Evolutionary conservation across 2,888 invertebrate genomes (phyloP).

Genomic region (Eristalinus aeneus): DNA sequence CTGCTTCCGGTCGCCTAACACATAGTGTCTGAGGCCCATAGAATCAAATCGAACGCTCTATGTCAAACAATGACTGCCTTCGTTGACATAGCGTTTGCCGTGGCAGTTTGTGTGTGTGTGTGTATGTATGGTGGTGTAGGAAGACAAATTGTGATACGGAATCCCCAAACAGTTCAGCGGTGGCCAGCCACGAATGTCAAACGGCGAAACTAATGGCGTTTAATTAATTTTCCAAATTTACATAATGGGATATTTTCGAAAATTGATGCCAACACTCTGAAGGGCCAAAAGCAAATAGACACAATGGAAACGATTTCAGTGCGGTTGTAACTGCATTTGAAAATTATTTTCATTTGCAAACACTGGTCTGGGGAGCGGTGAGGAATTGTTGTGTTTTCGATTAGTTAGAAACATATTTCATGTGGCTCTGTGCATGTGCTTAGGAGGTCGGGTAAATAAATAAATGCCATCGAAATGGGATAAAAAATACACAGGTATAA

Average conservation of each 20-base stretch:
- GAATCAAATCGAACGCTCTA: not conserved
- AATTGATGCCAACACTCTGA: slow-evolving; percentile 8
- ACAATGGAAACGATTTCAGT: no score
- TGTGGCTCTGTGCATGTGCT: no score
- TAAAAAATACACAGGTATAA: no score
- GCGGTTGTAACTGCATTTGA: no score
- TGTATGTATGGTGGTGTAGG: slow-evolving; percentile 25
- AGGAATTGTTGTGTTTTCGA: no score
- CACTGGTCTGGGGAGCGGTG: no score
- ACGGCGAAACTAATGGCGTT: slow-evolving; percentile 15
- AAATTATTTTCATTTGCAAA: no score
- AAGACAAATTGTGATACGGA: not conserved
- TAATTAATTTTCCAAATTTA: slow-evolving; percentile 42
- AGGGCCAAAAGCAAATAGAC: not conserved
- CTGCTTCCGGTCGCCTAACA: not conserved
- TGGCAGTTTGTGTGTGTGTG: slow-evolving; percentile 22
- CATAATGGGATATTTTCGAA: slow-evolving; percentile 19
- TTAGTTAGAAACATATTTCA: no score
- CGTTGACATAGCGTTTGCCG: slow-evolving; percentile 14
- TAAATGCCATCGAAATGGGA: no score
- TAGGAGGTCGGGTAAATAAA: no score
- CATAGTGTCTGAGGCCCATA: not conserved
- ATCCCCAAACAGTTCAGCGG: not conserved
- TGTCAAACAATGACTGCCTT: not conserved
- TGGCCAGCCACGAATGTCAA: not conserved